phyloP scores from a whole-genome alignment of 2,113 vertebrate species.

The Paradoxurus hermaphroditus region DNA sequence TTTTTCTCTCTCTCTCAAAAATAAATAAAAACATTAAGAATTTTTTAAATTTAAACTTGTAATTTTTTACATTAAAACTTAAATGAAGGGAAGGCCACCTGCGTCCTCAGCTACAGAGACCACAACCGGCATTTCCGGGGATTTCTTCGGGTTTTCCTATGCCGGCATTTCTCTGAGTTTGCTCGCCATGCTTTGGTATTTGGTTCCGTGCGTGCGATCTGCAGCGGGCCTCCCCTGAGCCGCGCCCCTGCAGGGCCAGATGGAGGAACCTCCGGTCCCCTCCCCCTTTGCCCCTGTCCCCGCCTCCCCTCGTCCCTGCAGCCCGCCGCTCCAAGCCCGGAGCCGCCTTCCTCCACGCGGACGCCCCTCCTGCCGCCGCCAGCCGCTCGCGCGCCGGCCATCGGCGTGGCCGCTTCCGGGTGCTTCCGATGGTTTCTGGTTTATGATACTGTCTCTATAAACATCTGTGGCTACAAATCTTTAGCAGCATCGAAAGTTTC shows the following conservation, averaged over 20 bases:
- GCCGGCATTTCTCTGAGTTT: neutral
- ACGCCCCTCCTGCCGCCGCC: accelerated
- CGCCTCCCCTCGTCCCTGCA: no score
- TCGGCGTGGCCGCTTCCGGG: neutral
- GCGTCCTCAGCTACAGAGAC: no score
- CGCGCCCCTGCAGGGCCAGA: neutral
- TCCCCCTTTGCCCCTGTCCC: accelerated
- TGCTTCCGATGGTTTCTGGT: neutral
- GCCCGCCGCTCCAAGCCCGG: no score
- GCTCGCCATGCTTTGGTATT: accelerated
- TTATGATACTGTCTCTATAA: neutral
- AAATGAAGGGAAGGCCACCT: neutral
- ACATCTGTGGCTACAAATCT: neutral
- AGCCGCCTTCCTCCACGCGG: accelerated
- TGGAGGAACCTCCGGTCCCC: accelerated
- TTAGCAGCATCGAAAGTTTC: neutral
- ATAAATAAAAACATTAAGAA: no score
- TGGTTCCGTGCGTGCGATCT: accelerated
- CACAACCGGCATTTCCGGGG: no score
- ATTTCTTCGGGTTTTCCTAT: accelerated
- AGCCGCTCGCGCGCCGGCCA: no score
- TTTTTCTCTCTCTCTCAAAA: no score
- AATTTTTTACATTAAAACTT: neutral
- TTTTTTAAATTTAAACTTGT: neutral
- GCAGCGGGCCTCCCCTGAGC: neutral